Percentiles rank a stretch among this genome's conserved stretches.
phyloP scores from a whole-genome alignment of 2,888 invertebrate genomes.

The Diplazon laetatorius region DNA sequence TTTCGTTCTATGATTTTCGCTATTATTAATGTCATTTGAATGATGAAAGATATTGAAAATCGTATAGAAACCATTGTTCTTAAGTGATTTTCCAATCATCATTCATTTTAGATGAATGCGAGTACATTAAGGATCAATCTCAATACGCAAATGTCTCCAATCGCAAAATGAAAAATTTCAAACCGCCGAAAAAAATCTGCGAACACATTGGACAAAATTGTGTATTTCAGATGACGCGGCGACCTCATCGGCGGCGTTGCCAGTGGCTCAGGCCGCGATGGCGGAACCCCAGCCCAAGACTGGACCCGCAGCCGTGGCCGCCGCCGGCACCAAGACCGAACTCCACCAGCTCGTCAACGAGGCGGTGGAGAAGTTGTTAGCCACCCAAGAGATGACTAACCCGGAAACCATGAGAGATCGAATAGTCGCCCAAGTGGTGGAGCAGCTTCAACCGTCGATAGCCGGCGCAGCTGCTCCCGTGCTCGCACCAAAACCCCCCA shows the following conservation, averaged over 20 bases:
- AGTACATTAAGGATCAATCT: too few species aligned
- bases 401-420: conserved; percentile 83
- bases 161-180: too few species aligned
- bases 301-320: conserved; percentile 42
- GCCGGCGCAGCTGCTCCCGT: conserved; percentile 57
- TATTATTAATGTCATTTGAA: too few species aligned
- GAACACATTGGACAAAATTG: too few species aligned
- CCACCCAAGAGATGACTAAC: conserved; percentile 82
- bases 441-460: conserved; percentile 82
- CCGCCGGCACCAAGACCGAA: conserved; percentile 73
- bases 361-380: conserved; percentile 86
- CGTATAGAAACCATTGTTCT: too few species aligned
- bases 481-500: conserved; percentile 28
- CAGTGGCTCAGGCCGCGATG: conserved; percentile 65
- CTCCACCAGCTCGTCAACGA: conserved; percentile 86
- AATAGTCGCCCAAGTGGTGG: conserved; percentile 84
- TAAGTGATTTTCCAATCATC: too few species aligned
- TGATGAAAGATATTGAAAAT: too few species aligned
- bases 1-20: too few species aligned
- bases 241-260: conserved; percentile 59
- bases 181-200: too few species aligned
- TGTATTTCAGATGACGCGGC: conserved; percentile 72
- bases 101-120: too few species aligned
- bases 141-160: too few species aligned
- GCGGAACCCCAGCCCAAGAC: too few species aligned